A percentile compares a stretch with the other conserved stretches of the same genome.
Evolutionary conservation across 2,113 vertebrate genomes (phyloP).

Genomic region (Falco punctatus): DNA sequence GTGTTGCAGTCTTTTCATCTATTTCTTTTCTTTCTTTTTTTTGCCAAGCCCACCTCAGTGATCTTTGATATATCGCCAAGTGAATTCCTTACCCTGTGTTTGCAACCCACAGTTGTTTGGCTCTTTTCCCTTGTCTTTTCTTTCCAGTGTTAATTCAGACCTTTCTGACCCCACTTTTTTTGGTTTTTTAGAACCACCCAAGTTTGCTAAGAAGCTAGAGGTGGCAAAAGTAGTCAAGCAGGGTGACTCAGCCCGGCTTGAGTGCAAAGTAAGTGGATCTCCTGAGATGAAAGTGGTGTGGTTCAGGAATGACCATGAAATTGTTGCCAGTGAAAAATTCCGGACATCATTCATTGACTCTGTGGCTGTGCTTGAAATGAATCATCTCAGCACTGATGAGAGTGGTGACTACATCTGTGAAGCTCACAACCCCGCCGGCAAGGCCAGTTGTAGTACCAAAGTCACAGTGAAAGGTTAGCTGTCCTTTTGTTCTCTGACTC

Average conservation of each 20-base stretch:
- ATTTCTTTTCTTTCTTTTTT: not conserved
- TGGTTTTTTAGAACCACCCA: constrained; percentile 93
- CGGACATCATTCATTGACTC: constrained; percentile 89
- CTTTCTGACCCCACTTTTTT: constrained; percentile 43
- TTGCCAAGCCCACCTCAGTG: constrained; percentile 33
- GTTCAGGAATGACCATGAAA: constrained; percentile 92
- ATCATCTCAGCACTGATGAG: constrained; percentile 81
- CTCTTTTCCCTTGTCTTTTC: constrained; percentile 7
- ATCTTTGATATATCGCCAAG: not conserved
- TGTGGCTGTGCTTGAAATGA: constrained; percentile 89
- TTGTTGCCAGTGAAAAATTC: constrained; percentile 85
- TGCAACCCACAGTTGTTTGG: constrained; percentile 1
- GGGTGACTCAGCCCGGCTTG: constrained; percentile 85
- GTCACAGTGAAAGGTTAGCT: constrained; percentile 93
- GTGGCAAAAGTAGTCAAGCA: constrained; percentile 88
- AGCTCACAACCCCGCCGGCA: constrained; percentile 93
- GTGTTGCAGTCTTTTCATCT: not conserved
- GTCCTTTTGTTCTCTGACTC: not conserved
- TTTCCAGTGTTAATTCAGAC: not conserved
- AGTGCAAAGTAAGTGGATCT: constrained; percentile 94
- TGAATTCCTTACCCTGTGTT: not conserved
- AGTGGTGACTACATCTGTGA: constrained; percentile 96
- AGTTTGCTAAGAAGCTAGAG: constrained; percentile 94
- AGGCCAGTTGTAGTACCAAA: constrained; percentile 92
- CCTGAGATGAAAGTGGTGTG: constrained; percentile 88